A percentile compares a stretch with the other conserved stretches of the same genome.
phyloP scores from a whole-genome alignment of 2,888 invertebrate species.

The Lepidocyrtinus sp. region DNA sequence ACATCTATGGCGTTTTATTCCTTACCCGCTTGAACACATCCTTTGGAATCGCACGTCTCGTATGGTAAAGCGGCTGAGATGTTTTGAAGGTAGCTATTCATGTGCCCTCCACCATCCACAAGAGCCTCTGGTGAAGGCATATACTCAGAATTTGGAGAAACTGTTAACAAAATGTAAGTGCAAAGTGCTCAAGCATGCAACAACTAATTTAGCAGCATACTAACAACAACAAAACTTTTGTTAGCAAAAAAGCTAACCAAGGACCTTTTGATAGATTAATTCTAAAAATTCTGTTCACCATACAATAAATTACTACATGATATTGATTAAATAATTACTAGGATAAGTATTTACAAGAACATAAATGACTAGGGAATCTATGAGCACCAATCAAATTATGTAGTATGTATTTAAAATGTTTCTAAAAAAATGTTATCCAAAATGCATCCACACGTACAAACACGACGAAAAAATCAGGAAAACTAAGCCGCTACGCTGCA shows the following conservation, averaged over 20 bases:
- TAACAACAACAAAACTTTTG: constrained; percentile 42
- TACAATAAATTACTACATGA: constrained; percentile 19
- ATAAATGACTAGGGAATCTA: not conserved
- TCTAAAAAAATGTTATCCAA: not conserved
- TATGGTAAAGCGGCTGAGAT: not conserved
- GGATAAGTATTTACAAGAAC: constrained; percentile 12
- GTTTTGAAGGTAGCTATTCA: constrained; percentile 32
- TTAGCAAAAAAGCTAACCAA: constrained; percentile 30
- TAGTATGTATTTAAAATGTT: not conserved
- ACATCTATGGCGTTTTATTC: no score
- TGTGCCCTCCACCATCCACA: constrained; percentile 56
- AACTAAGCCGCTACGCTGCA: not conserved
- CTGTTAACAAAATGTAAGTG: constrained; percentile 70
- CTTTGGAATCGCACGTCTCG: constrained; percentile 80
- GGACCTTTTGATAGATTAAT: constrained; percentile 4
- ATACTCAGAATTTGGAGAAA: constrained; percentile 68
- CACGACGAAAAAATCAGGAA: not conserved
- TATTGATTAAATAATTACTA: no score
- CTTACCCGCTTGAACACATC: constrained; percentile 85
- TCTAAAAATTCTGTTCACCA: constrained; percentile 15
- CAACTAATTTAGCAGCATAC: constrained; percentile 27
- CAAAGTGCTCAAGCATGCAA: constrained; percentile 70
- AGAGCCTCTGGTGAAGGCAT: constrained; percentile 70
- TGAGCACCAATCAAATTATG: constrained; percentile 14
- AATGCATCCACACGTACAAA: not conserved